Percentiles rank a stretch among this genome's conserved stretches.
phyloP scores from a whole-genome alignment of 2,113 vertebrate species.

The Alaudala cheleensis region DNA sequence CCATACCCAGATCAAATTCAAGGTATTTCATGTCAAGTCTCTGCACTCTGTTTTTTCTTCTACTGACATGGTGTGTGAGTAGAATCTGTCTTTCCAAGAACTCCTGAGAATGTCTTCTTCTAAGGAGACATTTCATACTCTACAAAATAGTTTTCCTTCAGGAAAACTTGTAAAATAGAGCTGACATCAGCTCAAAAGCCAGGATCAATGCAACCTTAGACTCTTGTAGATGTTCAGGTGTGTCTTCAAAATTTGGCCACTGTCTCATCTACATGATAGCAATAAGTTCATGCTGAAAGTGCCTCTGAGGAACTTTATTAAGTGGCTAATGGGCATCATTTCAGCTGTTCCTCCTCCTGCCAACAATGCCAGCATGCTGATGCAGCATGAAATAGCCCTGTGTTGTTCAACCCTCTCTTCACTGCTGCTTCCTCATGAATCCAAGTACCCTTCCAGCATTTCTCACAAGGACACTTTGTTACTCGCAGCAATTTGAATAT shows the following conservation, averaged over 20 bases:
- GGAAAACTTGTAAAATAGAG: not conserved
- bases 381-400: not conserved
- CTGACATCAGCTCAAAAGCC: not conserved
- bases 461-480: not conserved
- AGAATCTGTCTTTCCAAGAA: not conserved
- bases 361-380: not conserved
- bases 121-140: not conserved
- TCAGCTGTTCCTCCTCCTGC: not conserved
- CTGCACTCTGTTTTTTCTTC: not conserved
- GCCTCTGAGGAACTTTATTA: not conserved
- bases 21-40: not conserved
- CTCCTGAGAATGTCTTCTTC: not conserved
- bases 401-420: not conserved
- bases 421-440: not conserved
- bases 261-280: not conserved
- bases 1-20: not conserved
- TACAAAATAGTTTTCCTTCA: not conserved
- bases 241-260: not conserved
- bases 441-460: not conserved
- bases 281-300: not conserved
- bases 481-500: not conserved
- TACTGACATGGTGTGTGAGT: accelerated
- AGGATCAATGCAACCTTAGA: not conserved
- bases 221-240: not conserved
- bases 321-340: not conserved